These are phyloP conservation scores for Apoderus coryli DNA, from an alignment of 2,888 invertebrate species.

Conservation along the genomic window DNA sequence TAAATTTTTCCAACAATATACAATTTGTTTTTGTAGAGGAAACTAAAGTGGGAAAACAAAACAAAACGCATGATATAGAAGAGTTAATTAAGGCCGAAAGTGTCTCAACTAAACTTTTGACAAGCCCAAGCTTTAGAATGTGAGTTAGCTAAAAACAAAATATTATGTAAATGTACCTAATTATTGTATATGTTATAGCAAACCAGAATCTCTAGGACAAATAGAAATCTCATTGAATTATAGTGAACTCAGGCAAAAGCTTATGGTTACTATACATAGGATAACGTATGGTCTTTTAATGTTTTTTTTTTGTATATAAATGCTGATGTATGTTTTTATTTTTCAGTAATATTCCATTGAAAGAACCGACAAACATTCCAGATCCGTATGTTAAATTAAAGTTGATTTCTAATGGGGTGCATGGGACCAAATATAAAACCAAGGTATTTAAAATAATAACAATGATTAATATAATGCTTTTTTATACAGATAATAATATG, in stretches of 20 bases:
- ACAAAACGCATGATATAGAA: too few species aligned
- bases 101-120: too few species aligned
- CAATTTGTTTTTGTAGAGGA: too few species aligned
- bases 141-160: too few species aligned
- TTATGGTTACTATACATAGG: slow-evolving; percentile 71
- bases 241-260: slow-evolving; percentile 61
- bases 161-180: too few species aligned
- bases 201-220: slow-evolving; percentile 39
- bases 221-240: slow-evolving; percentile 71
- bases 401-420: slow-evolving; percentile 53
- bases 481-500: too few species aligned
- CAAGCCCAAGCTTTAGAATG: too few species aligned
- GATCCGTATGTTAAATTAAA: slow-evolving; percentile 83
- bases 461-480: neutral
- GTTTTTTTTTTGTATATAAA: neutral
- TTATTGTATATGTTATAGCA: slow-evolving; percentile 15
- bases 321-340: slow-evolving; percentile 4
- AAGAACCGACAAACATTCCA: slow-evolving; percentile 68
- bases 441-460: slow-evolving; percentile 14
- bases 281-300: slow-evolving; percentile 51
- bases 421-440: slow-evolving; percentile 49
- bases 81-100: too few species aligned
- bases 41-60: too few species aligned
- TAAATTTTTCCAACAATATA: too few species aligned
- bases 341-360: slow-evolving; percentile 58